These are phyloP conservation scores for Macaria liturata DNA, from an alignment of 2,888 invertebrate species.

Conservation along the genomic window DNA sequence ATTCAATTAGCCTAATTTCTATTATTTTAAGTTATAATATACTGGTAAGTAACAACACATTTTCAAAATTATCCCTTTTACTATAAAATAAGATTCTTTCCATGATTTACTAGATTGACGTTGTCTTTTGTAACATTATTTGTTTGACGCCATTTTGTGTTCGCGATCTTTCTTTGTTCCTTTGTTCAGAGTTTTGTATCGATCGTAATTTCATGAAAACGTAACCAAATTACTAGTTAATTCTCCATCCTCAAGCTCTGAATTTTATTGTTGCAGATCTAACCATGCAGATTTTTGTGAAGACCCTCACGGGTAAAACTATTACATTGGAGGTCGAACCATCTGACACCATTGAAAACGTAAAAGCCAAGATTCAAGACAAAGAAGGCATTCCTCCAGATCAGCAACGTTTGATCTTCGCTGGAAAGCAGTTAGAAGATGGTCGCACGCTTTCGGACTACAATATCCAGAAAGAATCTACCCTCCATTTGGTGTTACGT, in stretches of 20 bases:
- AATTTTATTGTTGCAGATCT: constrained; percentile 57
- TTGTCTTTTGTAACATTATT: constrained; percentile 6
- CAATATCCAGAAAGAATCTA: constrained; percentile 68
- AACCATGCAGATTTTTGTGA: constrained; percentile 67
- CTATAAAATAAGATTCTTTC: no score
- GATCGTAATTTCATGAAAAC: constrained; percentile 25
- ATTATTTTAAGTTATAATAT: background rate
- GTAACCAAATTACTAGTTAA: constrained; percentile 49
- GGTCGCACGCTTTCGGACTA: constrained; percentile 65
- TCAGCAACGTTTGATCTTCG: constrained; percentile 64
- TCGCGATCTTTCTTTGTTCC: constrained; percentile 70
- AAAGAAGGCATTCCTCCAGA: constrained; percentile 69
- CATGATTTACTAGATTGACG: background rate
- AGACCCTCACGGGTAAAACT: constrained; percentile 55
- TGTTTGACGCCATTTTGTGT: constrained; percentile 72
- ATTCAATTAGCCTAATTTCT: constrained; percentile 1
- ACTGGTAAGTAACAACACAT: constrained; percentile 14
- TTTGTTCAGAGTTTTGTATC: constrained; percentile 39
- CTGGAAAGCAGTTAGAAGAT: constrained; percentile 65
- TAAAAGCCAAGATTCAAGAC: constrained; percentile 67
- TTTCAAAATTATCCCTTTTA: background rate
- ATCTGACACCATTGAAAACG: constrained; percentile 66
- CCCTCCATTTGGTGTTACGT: constrained; percentile 60
- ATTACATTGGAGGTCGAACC: constrained; percentile 64
- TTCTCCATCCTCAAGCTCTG: constrained; percentile 35